Evolutionary conservation across 2,113 vertebrate species (phyloP), one percentile per base, ranked within the genome.

Genomic region (Protomyctophum bolini): DNA sequence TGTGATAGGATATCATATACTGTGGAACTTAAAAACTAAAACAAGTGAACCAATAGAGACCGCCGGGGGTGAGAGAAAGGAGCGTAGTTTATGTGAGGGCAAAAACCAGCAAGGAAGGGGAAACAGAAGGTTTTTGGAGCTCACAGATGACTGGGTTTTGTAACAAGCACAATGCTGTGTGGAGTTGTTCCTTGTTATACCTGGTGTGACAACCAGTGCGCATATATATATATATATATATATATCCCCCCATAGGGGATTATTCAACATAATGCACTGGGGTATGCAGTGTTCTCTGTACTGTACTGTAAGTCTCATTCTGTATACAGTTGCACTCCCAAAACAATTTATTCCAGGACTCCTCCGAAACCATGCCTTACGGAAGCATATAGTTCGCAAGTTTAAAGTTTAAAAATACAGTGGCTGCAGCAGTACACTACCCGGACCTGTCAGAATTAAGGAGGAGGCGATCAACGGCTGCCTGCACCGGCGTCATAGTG

Each of bases 41-140:
- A 41, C 1, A 4, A 6, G 33, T 41, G 33, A 3, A 41, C 33
- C 33, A 41, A 41, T 41, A 41, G 33, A 41, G 33, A 6, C 33
- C 33, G 1, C 33, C 33, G 5, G 33, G 33, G 33, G 33, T n/a
- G 33, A 14, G 33, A 14, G 41, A 61, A 46, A 7, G n/a, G 62
- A 77, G 75, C 81, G 70, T 63, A 76, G 81, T 74, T 61, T 61
- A 41, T 41, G 41, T 6, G 28, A 33, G 28, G 10, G 58, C 10
- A 54, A 33, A 80, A 64, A 76, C 80, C 81, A 59, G 76, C 78
- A 71, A 33, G 77, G 33, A 71, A 33, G 77, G 33, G 33, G 82
- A 69, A 73, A 28, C 51, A 33, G 3, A 60, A 80, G 9, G 71
- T 66, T 41, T 41, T 41, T 41, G 63, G 73, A 76, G 56, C 68